A percentile compares a stretch with the other conserved stretches of the same genome.
These are phyloP conservation scores for Callionymus lyra DNA, from an alignment of 2,113 vertebrate genomes.

Conservation along the genomic window DNA sequence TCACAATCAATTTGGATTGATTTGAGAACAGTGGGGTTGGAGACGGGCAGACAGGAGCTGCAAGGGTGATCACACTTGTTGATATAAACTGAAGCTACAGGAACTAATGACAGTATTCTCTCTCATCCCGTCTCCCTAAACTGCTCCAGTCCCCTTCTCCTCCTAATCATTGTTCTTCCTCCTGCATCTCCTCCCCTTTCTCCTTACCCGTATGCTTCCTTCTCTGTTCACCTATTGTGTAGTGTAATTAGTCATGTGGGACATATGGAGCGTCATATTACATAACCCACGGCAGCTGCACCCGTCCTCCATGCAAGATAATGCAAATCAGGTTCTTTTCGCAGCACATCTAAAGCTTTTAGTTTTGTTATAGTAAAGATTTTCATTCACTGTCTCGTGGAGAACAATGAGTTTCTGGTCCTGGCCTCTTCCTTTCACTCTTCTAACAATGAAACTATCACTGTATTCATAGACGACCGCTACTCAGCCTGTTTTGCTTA, in stretches of 20 bases:
- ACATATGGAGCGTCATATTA: constrained; percentile 64
- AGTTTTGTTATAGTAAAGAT: constrained; percentile 16
- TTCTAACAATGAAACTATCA: constrained; percentile 16
- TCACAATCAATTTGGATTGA: constrained; percentile 63
- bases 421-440: constrained; percentile 24
- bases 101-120: constrained; percentile 48
- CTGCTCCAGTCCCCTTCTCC: constrained; percentile 7
- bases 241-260: constrained; percentile 52
- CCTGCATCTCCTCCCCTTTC: constrained; percentile 13
- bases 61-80: constrained; percentile 59
- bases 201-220: constrained; percentile 11
- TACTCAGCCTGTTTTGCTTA: constrained; percentile 1
- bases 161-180: constrained; percentile 21
- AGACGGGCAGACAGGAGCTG: constrained; percentile 22
- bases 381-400: constrained; percentile 11
- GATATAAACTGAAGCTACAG: constrained; percentile 49
- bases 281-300: constrained; percentile 56
- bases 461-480: constrained; percentile 11
- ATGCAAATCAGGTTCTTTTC: constrained; percentile 29
- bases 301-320: constrained; percentile 14
- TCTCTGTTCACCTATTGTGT: constrained; percentile 27
- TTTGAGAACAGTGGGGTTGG: constrained; percentile 36
- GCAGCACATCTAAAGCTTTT: constrained; percentile 17
- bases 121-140: constrained; percentile 17
- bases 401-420: constrained; percentile 14